Evolutionary conservation across 2,797 vertebrate species (phyloP), one percentile per base, ranked within the genome.

Genomic region (Sebastiscus albofasciatus): DNA sequence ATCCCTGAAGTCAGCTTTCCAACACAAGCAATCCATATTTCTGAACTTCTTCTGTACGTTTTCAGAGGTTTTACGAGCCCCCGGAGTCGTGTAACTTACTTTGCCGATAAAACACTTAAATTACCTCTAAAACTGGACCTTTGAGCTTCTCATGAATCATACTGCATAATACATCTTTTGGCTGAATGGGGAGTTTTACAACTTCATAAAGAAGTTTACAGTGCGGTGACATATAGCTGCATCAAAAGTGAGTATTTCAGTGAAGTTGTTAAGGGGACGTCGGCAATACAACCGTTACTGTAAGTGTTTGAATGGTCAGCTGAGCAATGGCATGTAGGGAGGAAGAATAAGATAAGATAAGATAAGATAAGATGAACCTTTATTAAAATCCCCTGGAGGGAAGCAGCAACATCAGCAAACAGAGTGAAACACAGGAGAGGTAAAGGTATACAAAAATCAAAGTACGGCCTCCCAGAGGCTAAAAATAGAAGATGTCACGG

Each of bases 131-230:
- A 59, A 60, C 4, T 42, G 64, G 68, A 90, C 85, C 81, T 90
- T 90, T 87, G 82, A 82, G 85, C 83, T 60, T 72, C 22, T 80
- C 46, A 33, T 68, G 26, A 46, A 64, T 74, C 68, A 26, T 0
- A 49, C 18, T 7, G 22, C 27, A 34, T 20, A 16, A 22, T 56
- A 4, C 6, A 26, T 42, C 10, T 76, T 84, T 81, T 68, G 49
- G 26, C 8, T 20, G 27, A 49, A 34, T 54, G 7, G 7, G 33
- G 18, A 42, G 27, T 65, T 82, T 72, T 68, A 78, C n/a, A 54
- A 26, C 58, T 59, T 33, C n/a, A 72, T 22, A 46, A 60, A 67
- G 42, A 75, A 4, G n/a, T 67, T 68, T 64, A 74, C 62, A 4
- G 16, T 29, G n/a, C 33, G 14, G 14, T 31, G 29, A 75, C 14